Percentiles rank a stretch among this genome's conserved stretches.
phyloP scores from a whole-genome alignment of 2,113 vertebrate species.

The Scopus umbretta region DNA sequence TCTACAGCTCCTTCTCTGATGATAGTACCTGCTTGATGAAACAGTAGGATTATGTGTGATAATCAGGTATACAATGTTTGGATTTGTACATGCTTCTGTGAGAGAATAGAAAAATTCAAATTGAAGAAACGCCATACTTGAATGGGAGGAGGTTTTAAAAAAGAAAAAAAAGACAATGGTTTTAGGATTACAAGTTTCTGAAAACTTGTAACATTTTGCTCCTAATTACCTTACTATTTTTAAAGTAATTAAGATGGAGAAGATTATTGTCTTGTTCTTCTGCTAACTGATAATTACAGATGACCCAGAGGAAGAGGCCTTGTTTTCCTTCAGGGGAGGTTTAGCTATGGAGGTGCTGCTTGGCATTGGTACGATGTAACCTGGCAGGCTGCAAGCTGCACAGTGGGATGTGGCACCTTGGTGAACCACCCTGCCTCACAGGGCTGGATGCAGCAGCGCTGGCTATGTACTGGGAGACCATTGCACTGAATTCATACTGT shows the following conservation, averaged over 20 bases:
- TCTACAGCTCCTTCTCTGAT: neutral
- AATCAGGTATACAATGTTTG: neutral
- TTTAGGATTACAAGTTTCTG: neutral
- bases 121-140: neutral
- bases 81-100: neutral
- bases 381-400: neutral
- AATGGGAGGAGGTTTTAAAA: neutral
- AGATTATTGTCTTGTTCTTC: neutral
- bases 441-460: neutral
- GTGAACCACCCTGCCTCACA: fast-evolving
- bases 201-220: neutral
- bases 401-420: too few species aligned
- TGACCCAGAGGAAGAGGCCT: neutral
- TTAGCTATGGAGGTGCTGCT: neutral
- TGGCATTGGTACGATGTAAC: too few species aligned
- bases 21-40: neutral
- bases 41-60: neutral
- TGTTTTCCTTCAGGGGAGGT: neutral
- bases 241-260: neutral
- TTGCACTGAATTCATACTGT: neutral
- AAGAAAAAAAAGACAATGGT: neutral
- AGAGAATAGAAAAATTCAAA: neutral
- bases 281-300: neutral
- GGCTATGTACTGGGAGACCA: fast-evolving
- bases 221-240: neutral